phyloP scores from a whole-genome alignment of 2,888 invertebrate genomes.

The Dryomyza anilis region DNA sequence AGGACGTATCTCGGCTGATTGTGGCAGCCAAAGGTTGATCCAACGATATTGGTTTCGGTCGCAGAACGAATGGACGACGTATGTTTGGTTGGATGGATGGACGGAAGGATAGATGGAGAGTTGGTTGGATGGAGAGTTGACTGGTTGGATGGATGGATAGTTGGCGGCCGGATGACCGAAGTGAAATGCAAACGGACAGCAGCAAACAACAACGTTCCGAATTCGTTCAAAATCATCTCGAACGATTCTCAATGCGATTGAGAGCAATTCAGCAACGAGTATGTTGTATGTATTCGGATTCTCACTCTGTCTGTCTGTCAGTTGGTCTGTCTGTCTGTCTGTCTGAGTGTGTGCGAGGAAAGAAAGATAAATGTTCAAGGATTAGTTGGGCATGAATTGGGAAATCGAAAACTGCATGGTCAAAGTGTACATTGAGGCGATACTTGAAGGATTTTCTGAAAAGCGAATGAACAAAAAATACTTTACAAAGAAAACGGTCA shows the following conservation, averaged over 20 bases:
- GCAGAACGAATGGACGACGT: no score
- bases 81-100: not conserved
- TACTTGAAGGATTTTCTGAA: no score
- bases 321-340: no score
- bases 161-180: not conserved
- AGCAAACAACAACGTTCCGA: not conserved
- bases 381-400: constrained; percentile 35
- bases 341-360: constrained; percentile 31
- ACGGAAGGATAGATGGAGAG: not conserved
- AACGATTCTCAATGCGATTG: constrained; percentile 16
- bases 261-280: not conserved
- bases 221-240: constrained; percentile 19
- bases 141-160: not conserved
- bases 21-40: constrained; percentile 5
- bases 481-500: no score
- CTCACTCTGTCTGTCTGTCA: not conserved
- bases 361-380: constrained; percentile 50
- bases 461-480: no score
- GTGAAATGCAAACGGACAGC: not conserved
- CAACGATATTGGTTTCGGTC: no score
- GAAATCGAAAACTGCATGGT: no score
- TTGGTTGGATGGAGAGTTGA: not conserved
- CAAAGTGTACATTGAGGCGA: no score
- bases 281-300: not conserved
- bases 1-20: constrained; percentile 9